Evolutionary conservation across 2,888 invertebrate species (phyloP), one percentile per base, ranked within the genome.

Genomic region (Atethmia centrago): DNA sequence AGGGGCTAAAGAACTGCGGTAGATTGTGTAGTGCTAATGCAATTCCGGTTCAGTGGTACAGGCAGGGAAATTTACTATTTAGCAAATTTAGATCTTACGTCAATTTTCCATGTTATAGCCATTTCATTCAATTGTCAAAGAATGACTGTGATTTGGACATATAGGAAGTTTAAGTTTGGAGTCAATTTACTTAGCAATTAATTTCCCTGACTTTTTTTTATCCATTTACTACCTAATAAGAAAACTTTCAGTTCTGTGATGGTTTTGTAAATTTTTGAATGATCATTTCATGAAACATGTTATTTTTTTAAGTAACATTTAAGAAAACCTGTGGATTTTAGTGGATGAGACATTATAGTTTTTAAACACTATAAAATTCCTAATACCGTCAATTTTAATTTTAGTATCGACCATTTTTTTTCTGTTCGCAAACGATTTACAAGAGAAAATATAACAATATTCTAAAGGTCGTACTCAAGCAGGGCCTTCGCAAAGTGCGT

Each of bases 401-500:
- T 49, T n/a, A 0, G 49, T 7, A 51, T 2, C 2, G 36, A n/a
- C 3, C n/a, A 12, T 19, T n/a, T 51, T 69, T n/a, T 16, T 14
- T 36, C 14, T 28, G 25, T 42, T 58, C 25, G 10, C 36, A 12
- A 69, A 45, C 36, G n/a, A 12, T 51, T 40, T 28, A 21, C 10
- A 45, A 28, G 40, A 53, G 36, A 19, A 58, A 49, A 51, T 19
- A 59, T 59, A 53, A 45, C 56, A 19, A 59, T 71, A 51, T 51
- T 63, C 21, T 36, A 51, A 10, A 63, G 63, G 56, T 73, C 25
- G 31, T 49, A 73, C 80, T 73, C 45, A 45, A 77, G 62, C 16
- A 9, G 47, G 51, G 25, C 51, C 36, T 58, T 40, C 63, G 10
- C 21, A 31, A 51, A 73, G n/a, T 73, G 80, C 74, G 77, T 77